Percentiles rank a stretch among this genome's conserved stretches.
Evolutionary conservation across 92 coral and sea anemone genomes (phyloP).

Genomic region (Epizoanthus fatuus): DNA sequence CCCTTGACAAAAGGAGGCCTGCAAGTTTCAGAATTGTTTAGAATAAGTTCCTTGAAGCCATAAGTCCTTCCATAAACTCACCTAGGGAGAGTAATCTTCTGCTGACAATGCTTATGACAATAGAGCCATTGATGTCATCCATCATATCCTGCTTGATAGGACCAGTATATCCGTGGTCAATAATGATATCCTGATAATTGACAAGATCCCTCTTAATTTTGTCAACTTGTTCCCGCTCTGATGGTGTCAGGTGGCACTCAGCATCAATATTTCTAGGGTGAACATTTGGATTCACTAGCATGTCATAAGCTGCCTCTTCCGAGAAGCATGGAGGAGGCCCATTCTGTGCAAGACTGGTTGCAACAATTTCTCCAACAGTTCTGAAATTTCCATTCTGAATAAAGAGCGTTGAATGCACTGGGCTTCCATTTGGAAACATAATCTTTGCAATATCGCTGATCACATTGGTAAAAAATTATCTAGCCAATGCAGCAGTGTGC

Average conservation of each 20-base stretch:
- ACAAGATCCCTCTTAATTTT: slow-evolving; percentile 19
- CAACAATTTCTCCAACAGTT: slow-evolving; percentile 53
- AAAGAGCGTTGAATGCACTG: slow-evolving; percentile 41
- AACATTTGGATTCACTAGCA: slow-evolving; percentile 32
- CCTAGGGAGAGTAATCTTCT: slow-evolving; percentile 43
- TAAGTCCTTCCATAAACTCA: slow-evolving; percentile 61
- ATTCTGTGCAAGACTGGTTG: slow-evolving; percentile 51
- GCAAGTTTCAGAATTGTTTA: slow-evolving; percentile 43
- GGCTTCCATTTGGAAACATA: slow-evolving; percentile 60
- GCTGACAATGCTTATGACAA: slow-evolving; percentile 49
- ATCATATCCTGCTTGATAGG: slow-evolving; percentile 26
- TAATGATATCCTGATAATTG: slow-evolving; percentile 32
- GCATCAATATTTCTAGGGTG: slow-evolving; percentile 28
- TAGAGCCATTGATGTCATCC: slow-evolving; percentile 46
- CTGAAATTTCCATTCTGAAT: slow-evolving; percentile 50
- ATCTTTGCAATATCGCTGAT: slow-evolving; percentile 26
- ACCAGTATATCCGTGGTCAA: slow-evolving; percentile 58
- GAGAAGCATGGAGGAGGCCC: slow-evolving; percentile 55
- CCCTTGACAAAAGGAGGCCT: slow-evolving; percentile 64
- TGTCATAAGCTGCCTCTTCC: slow-evolving; percentile 39
- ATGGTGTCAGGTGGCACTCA: slow-evolving; percentile 32
- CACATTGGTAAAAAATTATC: slow-evolving; percentile 35
- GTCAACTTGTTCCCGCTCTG: slow-evolving; percentile 42
- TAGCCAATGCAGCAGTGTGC: slow-evolving; percentile 23
- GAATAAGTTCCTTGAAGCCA: slow-evolving; percentile 20